Base-by-base conservation (phyloP, 2,888 invertebrate species). In the Charanyca ferruginea region DNA sequence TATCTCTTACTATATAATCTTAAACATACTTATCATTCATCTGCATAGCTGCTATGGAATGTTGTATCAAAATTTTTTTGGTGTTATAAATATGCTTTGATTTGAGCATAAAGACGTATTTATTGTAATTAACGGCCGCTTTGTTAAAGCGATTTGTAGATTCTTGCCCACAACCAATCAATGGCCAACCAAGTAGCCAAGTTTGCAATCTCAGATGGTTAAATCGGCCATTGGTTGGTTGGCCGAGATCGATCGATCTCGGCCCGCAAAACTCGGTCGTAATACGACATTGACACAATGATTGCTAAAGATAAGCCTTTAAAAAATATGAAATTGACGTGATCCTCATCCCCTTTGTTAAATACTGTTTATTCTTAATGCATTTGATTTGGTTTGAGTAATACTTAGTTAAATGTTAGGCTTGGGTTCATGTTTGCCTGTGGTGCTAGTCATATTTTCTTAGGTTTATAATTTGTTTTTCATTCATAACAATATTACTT, bases 381-480 rank as follows among this genome's bases (percentile, higher is more conserved):
- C 79, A 84, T 80, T 87, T 85, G 70, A 78, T 79, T 80, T 77
- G 58, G 73, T 67, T 76, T 73, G 75, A 77, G 44, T 69, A 63
- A 59, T 71, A 66, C 20, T 45, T 59, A 47, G 57, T 38, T 55
- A 23, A 22, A 57, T 61, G 35, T 63, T 67, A 77, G 32, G 41
- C 38, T 60, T 70, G 58, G 38, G 62, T 73, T 70, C 60, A 76
- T 77, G 49, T 80, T 85, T 87, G 83, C 85, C 85, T 81, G 72
- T 83, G 87, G 87, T 89, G 89, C 89, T 89, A 89, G 89, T 89
- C 89, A 89, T 85, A 78, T 70, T 66, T 65, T 69, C 38, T 63
- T 85, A 80, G 62, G 71, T 72, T 69, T 69, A 62, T 74, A 53
- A 38, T 41, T 55, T 73, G 18, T 63, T 52, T 54, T 16, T 52